Evolutionary conservation across 2,888 invertebrate genomes (phyloP).

Genomic region (Eupithecia dodoneata): DNA sequence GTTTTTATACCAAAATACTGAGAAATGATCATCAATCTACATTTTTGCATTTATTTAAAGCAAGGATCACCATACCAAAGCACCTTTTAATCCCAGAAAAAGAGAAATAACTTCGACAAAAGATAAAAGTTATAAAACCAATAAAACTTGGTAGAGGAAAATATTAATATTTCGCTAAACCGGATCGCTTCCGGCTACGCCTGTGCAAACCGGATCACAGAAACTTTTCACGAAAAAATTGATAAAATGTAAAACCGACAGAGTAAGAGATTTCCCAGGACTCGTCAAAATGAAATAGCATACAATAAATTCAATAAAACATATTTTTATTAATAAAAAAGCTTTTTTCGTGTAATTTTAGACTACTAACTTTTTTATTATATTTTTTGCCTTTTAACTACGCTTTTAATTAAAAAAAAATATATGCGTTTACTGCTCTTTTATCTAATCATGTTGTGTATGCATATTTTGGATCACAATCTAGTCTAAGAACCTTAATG

Average conservation of each 20-base stretch:
- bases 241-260: constrained; percentile 44
- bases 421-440: too few relatives aligned
- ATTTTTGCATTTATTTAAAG: neutral
- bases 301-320: neutral
- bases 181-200: constrained; percentile 42
- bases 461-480: too few relatives aligned
- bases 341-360: too few relatives aligned
- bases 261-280: neutral
- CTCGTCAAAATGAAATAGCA: neutral
- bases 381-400: too few relatives aligned
- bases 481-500: too few relatives aligned
- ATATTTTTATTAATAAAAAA: too few relatives aligned
- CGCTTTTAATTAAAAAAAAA: too few relatives aligned
- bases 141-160: constrained; percentile 51
- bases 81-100: constrained; percentile 22
- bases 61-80: neutral
- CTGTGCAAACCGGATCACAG: constrained; percentile 40
- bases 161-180: constrained; percentile 51
- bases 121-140: constrained; percentile 50
- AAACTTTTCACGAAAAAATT: constrained; percentile 38
- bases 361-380: too few relatives aligned
- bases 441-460: too few relatives aligned
- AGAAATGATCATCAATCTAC: neutral
- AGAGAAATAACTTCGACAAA: constrained; percentile 44
- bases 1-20: neutral